Evolutionary conservation across 2,888 invertebrate species (phyloP).

Genomic region (Kryphioiulus occultus): DNA sequence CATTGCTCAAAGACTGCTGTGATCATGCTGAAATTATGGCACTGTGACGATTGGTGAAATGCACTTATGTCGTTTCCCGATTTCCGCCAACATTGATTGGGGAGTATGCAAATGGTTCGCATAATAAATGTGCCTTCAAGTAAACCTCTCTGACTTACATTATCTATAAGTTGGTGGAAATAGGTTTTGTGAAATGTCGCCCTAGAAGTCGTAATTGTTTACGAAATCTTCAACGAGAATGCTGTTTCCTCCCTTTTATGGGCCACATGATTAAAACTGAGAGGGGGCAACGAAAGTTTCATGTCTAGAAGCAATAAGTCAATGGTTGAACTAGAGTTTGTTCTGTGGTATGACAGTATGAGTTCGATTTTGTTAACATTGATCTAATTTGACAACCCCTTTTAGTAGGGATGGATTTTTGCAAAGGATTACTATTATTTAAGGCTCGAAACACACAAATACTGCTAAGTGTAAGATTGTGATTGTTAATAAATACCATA

Average conservation of each 20-base stretch:
- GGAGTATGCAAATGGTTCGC: not conserved
- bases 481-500: no score
- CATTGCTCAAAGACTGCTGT: not conserved
- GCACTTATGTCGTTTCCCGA: not conserved
- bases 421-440: no score
- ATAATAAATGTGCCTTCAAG: conserved; percentile 7
- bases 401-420: no score
- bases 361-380: no score
- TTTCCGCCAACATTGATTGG: not conserved
- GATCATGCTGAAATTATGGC: conserved; percentile 8
- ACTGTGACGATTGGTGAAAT: not conserved
- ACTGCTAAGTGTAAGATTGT: no score
- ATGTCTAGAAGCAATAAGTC: not conserved
- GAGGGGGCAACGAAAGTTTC: no score
- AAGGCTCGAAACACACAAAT: no score
- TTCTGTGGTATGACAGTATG: no score
- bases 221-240: not conserved
- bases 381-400: no score
- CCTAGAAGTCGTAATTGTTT: not conserved
- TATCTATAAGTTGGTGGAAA: not conserved
- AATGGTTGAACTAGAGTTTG: not conserved
- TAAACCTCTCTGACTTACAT: not conserved
- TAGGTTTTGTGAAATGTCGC: not conserved
- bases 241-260: not conserved
- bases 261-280: not conserved